A percentile compares a stretch with the other conserved stretches of the same genome.
These are phyloP conservation scores for Gadus chalcogrammus DNA, from an alignment of 2,113 vertebrate genomes.

Conservation along the genomic window DNA sequence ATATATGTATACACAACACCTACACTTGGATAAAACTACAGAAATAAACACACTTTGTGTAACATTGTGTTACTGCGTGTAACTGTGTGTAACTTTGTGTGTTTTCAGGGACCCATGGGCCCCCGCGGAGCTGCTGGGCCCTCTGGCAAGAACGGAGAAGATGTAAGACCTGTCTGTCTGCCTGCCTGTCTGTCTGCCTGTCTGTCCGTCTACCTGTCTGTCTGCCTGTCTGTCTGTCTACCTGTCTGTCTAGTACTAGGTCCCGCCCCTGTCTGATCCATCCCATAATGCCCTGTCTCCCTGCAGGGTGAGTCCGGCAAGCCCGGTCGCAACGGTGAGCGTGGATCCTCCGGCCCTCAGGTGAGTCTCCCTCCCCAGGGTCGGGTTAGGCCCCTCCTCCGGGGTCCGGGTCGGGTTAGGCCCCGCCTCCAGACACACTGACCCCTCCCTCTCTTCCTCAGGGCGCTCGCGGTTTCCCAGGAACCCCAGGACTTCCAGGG, in stretches of 20 bases:
- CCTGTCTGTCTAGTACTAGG: slow-evolving; percentile 12
- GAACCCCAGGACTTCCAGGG: slow-evolving; percentile 95
- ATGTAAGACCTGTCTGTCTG: slow-evolving; percentile 72
- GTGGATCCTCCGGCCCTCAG: slow-evolving; percentile 91
- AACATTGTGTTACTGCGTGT: not conserved
- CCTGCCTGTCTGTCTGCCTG: no score
- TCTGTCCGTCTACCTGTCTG: slow-evolving; percentile 20
- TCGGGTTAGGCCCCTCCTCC: no score
- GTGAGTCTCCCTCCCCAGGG: slow-evolving; percentile 62
- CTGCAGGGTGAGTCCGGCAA: slow-evolving; percentile 95
- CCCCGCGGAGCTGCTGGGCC: slow-evolving; percentile 89
- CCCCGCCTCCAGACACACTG: not conserved
- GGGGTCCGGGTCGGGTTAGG: not conserved
- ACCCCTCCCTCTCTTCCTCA: slow-evolving; percentile 38
- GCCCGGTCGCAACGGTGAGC: slow-evolving; percentile 88
- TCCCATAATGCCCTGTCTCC: no score
- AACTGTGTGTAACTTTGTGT: slow-evolving; percentile 2
- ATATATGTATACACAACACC: slow-evolving; percentile 12
- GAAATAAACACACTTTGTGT: not conserved
- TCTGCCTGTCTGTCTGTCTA: not conserved
- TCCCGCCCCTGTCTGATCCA: no score
- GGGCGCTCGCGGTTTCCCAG: slow-evolving; percentile 96
- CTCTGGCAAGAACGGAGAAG: slow-evolving; percentile 98
- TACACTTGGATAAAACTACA: not conserved
- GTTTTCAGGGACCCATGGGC: slow-evolving; percentile 90